phyloP scores from a whole-genome alignment of 2,797 vertebrate genomes.

The Danio aesculapii region DNA sequence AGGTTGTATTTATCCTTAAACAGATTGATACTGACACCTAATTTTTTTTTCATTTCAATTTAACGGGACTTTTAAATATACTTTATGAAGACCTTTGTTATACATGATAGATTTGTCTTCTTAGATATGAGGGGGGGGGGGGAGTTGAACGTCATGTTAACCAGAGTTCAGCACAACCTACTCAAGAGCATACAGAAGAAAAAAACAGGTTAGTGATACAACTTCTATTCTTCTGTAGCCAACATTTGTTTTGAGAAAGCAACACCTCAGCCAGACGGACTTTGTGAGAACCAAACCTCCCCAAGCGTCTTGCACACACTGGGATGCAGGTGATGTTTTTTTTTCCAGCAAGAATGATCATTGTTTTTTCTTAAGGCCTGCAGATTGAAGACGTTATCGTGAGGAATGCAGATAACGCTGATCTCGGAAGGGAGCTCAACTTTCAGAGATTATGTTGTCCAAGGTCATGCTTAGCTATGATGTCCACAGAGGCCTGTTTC shows the following conservation, averaged over 20 bases:
- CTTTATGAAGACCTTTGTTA: no score
- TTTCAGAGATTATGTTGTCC: slow-evolving; percentile 14
- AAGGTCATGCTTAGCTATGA: slow-evolving; percentile 35
- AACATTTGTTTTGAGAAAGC: slow-evolving; percentile 29
- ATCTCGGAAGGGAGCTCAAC: slow-evolving; percentile 24
- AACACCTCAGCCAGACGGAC: slow-evolving; percentile 3
- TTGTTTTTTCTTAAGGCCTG: slow-evolving; percentile 13
- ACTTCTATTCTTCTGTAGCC: background rate
- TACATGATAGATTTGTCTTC: background rate
- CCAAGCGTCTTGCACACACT: slow-evolving; percentile 2
- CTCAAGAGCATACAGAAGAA: slow-evolving; percentile 1
- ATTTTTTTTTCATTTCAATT: no score
- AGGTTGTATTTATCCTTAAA: no score
- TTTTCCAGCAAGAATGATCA: background rate
- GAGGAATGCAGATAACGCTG: slow-evolving; percentile 34
- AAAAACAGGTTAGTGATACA: background rate
- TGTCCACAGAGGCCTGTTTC: slow-evolving; percentile 18
- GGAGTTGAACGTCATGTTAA: background rate
- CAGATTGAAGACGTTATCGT: slow-evolving; percentile 31
- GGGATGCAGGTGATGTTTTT: slow-evolving; percentile 19
- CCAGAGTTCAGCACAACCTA: background rate
- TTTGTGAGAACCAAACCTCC: slow-evolving; percentile 5
- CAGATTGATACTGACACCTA: no score
- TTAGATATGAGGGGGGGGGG: background rate
- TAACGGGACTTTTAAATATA: no score